Conservation (phyloP, 2,113 vertebrate species). For the Barnardius zonarius region DNA sequence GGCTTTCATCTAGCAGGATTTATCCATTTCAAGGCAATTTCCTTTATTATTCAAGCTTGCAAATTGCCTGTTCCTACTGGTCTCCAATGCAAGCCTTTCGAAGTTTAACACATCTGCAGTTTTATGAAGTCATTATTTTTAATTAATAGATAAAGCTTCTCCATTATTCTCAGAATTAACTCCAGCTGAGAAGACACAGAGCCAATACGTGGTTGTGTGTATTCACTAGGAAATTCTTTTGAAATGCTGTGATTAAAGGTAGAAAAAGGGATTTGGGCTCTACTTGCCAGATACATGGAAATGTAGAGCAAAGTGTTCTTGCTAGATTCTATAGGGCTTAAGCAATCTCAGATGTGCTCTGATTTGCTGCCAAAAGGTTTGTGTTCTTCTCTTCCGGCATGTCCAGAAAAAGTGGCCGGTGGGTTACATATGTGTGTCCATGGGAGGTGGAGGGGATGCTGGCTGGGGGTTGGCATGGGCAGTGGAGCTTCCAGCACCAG, state of each 20-base stretch:
- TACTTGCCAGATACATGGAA: not conserved
- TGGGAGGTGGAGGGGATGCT: not conserved
- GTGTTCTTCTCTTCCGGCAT: not conserved
- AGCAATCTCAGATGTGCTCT: not conserved
- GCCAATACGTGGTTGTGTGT: not conserved
- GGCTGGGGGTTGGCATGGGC: not conserved
- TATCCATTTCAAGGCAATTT: conserved; percentile 45
- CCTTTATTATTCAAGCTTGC: conserved; percentile 21
- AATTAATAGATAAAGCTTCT: conserved; percentile 64
- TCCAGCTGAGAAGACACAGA: not conserved
- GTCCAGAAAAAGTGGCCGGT: not conserved
- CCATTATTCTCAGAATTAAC: conserved; percentile 41
- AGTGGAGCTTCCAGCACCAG: not conserved
- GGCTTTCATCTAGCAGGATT: not conserved
- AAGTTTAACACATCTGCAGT: conserved; percentile 44
- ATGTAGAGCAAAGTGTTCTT: not conserved
- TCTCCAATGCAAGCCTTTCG: not conserved
- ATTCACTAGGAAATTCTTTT: conserved; percentile 9
- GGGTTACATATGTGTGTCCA: not conserved
- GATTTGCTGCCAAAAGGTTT: not conserved
- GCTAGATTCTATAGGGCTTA: not conserved
- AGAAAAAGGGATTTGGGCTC: not conserved
- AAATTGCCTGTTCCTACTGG: conserved; percentile 37
- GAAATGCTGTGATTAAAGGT: conserved; percentile 18
- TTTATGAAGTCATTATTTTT: conserved; percentile 64